Conservation (phyloP, 2,888 invertebrate species). For the Pandemis cinnamomeana region DNA sequence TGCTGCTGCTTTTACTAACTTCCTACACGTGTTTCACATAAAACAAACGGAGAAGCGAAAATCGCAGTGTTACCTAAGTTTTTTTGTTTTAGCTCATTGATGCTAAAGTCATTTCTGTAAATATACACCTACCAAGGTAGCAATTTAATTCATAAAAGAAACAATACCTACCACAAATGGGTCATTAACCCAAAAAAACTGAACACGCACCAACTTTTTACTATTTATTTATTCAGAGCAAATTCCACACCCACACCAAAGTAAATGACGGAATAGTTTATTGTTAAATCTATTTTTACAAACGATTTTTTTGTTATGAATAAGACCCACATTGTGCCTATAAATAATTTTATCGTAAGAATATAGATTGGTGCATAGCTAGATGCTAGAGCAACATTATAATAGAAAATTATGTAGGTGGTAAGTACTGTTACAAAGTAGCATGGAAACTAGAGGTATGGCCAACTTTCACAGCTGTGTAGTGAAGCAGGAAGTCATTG, state of each 20-base stretch:
- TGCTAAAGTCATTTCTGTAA: no score
- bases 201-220: no score
- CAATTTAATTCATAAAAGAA: no score
- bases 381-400: background rate
- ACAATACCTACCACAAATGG: no score
- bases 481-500: background rate
- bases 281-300: background rate
- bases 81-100: background rate
- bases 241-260: no score
- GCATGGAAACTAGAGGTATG: slow-evolving; percentile 3
- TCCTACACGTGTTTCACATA: slow-evolving; percentile 24
- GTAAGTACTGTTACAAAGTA: slow-evolving; percentile 10
- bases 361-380: background rate
- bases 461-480: slow-evolving; percentile 4
- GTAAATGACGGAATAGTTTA: no score
- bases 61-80: background rate
- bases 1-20: background rate
- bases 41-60: slow-evolving; percentile 1
- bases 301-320: background rate
- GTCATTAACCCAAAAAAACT: no score
- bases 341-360: no score
- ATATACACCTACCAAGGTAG: no score
- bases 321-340: background rate
- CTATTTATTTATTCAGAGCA: no score
- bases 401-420: slow-evolving; percentile 7